Evolutionary conservation across 2,113 vertebrate species (phyloP).

Genomic region (Talpa occidentalis): DNA sequence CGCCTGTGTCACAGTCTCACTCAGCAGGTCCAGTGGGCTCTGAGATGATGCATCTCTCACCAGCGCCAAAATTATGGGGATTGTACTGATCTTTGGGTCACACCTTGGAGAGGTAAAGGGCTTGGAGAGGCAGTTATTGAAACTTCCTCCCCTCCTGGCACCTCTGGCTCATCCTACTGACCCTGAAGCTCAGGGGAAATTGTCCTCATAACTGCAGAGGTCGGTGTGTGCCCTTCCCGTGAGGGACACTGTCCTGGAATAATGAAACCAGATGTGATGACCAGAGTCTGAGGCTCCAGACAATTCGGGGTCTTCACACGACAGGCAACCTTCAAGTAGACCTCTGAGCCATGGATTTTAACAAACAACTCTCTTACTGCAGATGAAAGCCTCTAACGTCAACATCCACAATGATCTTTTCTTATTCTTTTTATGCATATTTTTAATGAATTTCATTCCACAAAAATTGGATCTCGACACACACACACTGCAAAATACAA

Average conservation of each 20-base stretch:
- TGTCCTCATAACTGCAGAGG: fast-evolving
- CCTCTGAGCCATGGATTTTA: background rate
- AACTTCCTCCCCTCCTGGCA: fast-evolving
- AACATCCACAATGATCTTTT: background rate
- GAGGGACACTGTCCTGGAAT: fast-evolving
- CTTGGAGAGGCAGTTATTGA: fast-evolving
- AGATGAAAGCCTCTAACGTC: background rate
- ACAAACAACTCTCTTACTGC: background rate
- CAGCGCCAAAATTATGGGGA: fast-evolving
- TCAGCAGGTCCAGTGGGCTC: no score
- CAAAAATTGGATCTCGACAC: background rate
- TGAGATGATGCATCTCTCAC: background rate
- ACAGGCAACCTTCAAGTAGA: fast-evolving
- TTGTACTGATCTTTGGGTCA: background rate
- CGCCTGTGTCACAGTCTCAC: background rate
- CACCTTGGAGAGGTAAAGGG: fast-evolving
- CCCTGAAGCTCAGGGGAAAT: background rate
- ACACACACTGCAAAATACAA: background rate
- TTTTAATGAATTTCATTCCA: background rate
- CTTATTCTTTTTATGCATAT: no score
- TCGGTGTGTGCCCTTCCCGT: fast-evolving
- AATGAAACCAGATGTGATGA: background rate
- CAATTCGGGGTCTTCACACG: background rate
- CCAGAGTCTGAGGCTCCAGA: background rate
- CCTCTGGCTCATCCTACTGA: fast-evolving